Evolutionary conservation across 2,888 invertebrate genomes (phyloP), one percentile per base, ranked within the genome.

Genomic region (Ernsta delagoae): DNA sequence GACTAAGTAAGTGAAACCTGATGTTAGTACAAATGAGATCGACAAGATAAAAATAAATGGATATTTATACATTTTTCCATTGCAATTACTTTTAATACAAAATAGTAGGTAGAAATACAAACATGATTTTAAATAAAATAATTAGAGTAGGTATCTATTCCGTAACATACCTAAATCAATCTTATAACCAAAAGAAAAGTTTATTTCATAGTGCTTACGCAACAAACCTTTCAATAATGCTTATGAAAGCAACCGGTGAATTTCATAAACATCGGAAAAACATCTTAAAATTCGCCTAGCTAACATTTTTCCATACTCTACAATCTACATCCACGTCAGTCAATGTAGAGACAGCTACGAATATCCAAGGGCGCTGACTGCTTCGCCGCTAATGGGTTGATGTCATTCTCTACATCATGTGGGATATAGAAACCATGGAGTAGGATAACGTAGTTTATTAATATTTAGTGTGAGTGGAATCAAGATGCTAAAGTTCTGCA

Each of bases 351-450:
- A 56, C 34, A 34, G 56, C 57, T 53, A 56, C 54, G 54, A 56
- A 62, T 57, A 65, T 56, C 65, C 65, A 65, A 70, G 79, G 79
- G 82, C 75, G 85, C 80, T 83, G 84, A 83, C 85, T 85, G 77
- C 82, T 72, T 79, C 81, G 78, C 79, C 85, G 84, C 88, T 91
- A 91, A 91, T 91, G 89, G 90, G 82, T 88, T 89, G 88, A 90
- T 90, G 90, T 90, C 89, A 89, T 89, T 89, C 80, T 79, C 80
- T 77, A 80, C 77, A 75, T 79, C 76, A 73, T 78, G 75, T 73
- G 64, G 81, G 68, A 78, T 77, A 80, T n/a, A 9, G 72, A 70
- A 69, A 16, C 70, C 11, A 41, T 82, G 71, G 88, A 89, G 86
- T 61, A 43, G 74, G 6, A 1, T 56, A 16, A 9, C 43, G 61